Percentiles rank a stretch among this genome's conserved stretches.
These are phyloP conservation scores for Galeopterus variegatus DNA, from an alignment of 2,113 vertebrate genomes.

Conservation along the genomic window DNA sequence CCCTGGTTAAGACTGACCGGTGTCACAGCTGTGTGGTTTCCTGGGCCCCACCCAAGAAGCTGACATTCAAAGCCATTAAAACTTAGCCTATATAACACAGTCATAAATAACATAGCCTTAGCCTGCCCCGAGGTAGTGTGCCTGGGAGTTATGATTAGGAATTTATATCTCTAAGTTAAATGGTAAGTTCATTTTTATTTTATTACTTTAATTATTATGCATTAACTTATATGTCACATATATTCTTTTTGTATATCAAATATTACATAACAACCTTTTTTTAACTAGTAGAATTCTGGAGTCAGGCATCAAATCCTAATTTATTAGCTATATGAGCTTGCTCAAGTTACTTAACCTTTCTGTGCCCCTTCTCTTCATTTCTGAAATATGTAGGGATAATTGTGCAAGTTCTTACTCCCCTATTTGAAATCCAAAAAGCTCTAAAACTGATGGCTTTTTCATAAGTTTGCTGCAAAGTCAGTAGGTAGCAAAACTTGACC, in stretches of 20 bases:
- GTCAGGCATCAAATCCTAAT: not conserved
- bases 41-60: not conserved
- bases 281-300: not conserved
- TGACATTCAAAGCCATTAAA: not conserved
- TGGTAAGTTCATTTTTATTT: slow-evolving; percentile 6
- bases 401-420: not conserved
- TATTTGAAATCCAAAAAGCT: slow-evolving; percentile 22
- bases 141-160: not conserved
- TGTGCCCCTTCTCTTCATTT: not conserved
- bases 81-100: not conserved
- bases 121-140: not conserved
- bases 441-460: not conserved
- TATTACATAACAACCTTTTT: slow-evolving; percentile 6
- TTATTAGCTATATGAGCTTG: not conserved
- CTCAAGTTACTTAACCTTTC: not conserved
- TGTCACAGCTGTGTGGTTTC: not conserved
- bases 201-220: not conserved
- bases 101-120: not conserved
- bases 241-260: slow-evolving; percentile 10
- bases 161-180: not conserved
- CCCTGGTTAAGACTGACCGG: not conserved
- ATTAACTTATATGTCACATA: not conserved
- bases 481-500: slow-evolving; percentile 31
- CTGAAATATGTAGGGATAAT: not conserved
- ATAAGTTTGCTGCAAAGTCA: not conserved